Percentiles rank a stretch among this genome's conserved stretches.
These are phyloP conservation scores for Syngnathus acus DNA, from an alignment of 2,797 vertebrate species.

Conservation along the genomic window DNA sequence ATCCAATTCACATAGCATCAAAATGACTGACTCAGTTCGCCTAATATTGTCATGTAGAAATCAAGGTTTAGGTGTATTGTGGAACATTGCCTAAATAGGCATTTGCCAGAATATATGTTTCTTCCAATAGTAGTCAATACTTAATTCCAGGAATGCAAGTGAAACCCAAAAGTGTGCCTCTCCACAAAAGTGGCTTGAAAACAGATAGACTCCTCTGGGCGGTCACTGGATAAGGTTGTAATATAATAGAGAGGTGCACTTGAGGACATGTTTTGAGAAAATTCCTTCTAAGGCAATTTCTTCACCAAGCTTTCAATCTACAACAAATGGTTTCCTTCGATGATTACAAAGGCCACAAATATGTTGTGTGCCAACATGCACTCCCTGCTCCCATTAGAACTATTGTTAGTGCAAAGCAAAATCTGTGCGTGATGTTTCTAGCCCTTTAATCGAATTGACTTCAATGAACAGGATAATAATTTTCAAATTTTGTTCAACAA, in stretches of 20 bases:
- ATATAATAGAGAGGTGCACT: constrained; percentile 6
- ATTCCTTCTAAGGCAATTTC: constrained; percentile 5
- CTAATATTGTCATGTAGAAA: no score
- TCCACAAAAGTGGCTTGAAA: constrained; percentile 46
- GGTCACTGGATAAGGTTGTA: constrained; percentile 13
- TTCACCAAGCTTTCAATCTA: constrained; percentile 16
- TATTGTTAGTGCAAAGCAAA: no score
- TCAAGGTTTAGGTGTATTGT: constrained; percentile 6
- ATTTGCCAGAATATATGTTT: constrained; percentile 47
- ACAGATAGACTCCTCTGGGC: constrained; percentile 16
- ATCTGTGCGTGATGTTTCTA: no score
- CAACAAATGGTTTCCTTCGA: neutral
- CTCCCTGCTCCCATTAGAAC: no score
- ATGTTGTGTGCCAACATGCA: no score
- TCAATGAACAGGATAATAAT: no score
- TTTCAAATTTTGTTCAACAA: no score
- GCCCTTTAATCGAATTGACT: no score
- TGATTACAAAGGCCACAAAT: neutral
- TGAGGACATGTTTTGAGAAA: neutral
- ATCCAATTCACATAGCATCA: no score
- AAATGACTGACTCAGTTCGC: no score
- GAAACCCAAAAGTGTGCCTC: constrained; percentile 40
- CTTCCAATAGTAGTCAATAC: constrained; percentile 50
- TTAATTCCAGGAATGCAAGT: constrained; percentile 45
- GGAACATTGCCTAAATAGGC: constrained; percentile 9